phyloP scores from a whole-genome alignment of 2,797 vertebrate genomes.

The Schizothorax lantsangensis region DNA sequence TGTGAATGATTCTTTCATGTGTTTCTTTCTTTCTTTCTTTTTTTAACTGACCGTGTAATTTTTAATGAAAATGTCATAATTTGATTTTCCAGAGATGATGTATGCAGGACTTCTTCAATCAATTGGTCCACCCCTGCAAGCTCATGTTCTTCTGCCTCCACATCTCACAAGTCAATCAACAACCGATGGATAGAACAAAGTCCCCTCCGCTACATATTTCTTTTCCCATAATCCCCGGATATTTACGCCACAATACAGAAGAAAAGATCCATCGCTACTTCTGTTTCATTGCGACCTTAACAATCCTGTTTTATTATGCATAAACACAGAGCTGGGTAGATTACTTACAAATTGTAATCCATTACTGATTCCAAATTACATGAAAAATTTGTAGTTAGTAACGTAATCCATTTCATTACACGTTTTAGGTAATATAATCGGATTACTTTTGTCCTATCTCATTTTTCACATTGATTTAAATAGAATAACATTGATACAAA shows the following conservation, averaged over 20 bases:
- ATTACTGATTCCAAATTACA: background rate
- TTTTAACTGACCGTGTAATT: background rate
- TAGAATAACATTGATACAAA: background rate
- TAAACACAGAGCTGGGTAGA: background rate
- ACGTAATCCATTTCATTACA: background rate
- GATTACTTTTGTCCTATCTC: background rate
- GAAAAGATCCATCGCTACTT: background rate
- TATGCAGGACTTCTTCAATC: too few relatives aligned
- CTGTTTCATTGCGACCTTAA: background rate
- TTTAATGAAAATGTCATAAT: background rate
- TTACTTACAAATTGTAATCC: background rate
- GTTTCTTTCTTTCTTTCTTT: background rate
- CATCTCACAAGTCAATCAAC: background rate
- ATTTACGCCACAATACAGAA: background rate
- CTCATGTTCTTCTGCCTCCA: background rate
- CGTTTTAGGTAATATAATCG: background rate
- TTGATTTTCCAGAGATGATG: too few relatives aligned
- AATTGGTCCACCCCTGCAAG: background rate
- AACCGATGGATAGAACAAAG: background rate
- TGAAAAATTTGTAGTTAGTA: background rate
- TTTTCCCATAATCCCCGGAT: background rate
- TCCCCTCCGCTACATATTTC: background rate
- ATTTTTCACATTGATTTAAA: background rate
- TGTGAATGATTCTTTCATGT: background rate
- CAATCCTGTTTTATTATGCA: background rate